phyloP scores from a whole-genome alignment of 2,113 vertebrate genomes.

The Calonectris borealis region DNA sequence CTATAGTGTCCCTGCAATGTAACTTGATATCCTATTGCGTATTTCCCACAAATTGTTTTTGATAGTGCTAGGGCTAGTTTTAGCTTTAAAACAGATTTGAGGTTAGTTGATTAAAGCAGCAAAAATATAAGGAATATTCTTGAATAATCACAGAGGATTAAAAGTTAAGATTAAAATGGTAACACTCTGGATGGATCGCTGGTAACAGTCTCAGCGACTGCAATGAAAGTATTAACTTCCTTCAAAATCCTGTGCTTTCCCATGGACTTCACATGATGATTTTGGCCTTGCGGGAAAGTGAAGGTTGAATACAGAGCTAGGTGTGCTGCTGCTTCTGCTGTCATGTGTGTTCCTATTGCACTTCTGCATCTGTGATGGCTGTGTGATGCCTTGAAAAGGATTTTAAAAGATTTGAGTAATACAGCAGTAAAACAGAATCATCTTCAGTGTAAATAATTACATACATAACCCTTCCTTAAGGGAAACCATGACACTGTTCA shows the following conservation, averaged over 20 bases:
- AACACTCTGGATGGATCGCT: background rate
- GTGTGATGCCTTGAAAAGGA: background rate
- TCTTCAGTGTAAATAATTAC: background rate
- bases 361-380: background rate
- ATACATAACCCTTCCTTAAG: background rate
- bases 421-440: background rate
- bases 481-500: background rate
- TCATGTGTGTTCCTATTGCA: background rate
- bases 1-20: background rate
- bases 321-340: background rate
- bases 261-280: background rate
- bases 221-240: background rate
- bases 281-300: background rate
- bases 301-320: background rate
- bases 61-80: background rate
- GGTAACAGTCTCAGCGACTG: background rate
- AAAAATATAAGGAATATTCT: background rate
- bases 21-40: background rate
- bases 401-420: background rate
- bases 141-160: background rate
- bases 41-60: background rate
- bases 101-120: conserved; percentile 54
- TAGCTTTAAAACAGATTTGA: conserved; percentile 1
- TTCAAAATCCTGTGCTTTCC: conserved; percentile 1
- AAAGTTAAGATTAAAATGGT: background rate